Evolutionary conservation across 2,797 vertebrate species (phyloP).

Genomic region (Enteromius unitaeniatus): DNA sequence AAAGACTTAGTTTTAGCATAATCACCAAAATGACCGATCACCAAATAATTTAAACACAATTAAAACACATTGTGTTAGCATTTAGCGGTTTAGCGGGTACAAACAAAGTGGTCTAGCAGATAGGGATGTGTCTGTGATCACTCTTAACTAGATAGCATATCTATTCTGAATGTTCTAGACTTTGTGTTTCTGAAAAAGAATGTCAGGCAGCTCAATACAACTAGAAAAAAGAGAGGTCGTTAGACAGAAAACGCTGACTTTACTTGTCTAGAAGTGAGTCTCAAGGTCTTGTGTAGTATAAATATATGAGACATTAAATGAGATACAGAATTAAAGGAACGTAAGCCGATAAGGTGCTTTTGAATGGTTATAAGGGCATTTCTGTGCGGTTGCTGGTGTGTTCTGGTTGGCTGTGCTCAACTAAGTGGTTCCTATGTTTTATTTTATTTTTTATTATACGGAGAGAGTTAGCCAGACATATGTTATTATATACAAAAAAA

Average conservation of each 20-base stretch:
- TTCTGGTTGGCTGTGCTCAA: neutral
- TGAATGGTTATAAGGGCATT: neutral
- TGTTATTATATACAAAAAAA: neutral
- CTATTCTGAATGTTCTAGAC: neutral
- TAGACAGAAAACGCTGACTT: neutral
- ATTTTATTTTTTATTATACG: too few relatives aligned
- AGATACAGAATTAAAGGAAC: neutral
- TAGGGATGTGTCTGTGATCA: neutral
- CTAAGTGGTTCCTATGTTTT: neutral
- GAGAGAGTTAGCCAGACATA: neutral
- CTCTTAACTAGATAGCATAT: neutral
- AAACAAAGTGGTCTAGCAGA: neutral
- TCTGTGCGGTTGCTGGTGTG: neutral
- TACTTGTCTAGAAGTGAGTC: neutral
- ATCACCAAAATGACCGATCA: neutral
- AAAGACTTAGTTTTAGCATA: neutral
- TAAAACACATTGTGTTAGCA: neutral
- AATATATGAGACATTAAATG: neutral
- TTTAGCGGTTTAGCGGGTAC: neutral
- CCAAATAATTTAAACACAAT: neutral
- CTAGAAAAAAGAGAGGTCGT: neutral
- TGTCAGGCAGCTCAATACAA: neutral
- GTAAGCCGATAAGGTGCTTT: neutral
- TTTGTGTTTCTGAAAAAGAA: neutral
- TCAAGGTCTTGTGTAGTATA: slow-evolving; percentile 14